Percentiles rank a stretch among this genome's conserved stretches.
Evolutionary conservation across 2,797 vertebrate species (phyloP).

Genomic region (Artibeus jamaicensis): DNA sequence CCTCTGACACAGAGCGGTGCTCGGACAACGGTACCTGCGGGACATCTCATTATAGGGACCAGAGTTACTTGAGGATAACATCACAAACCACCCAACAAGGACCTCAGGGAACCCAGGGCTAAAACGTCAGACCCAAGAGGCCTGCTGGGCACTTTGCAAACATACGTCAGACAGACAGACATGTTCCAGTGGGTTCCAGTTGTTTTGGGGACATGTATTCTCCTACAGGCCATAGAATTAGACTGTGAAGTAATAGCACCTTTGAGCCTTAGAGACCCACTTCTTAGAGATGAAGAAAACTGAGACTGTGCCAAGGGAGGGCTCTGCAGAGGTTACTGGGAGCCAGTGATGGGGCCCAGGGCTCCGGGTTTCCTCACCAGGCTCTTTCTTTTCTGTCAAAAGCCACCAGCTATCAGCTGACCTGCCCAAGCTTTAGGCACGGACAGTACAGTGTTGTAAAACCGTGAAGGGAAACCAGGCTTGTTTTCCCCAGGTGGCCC

Average conservation of each 20-base stretch:
- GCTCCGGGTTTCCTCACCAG: background rate
- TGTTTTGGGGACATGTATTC: background rate
- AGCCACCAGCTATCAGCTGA: background rate
- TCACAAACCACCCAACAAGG: background rate
- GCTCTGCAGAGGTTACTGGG: background rate
- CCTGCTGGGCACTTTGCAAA: background rate
- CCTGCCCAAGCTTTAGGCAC: background rate
- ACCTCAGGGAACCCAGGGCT: background rate
- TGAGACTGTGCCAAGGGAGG: background rate
- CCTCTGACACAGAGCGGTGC: background rate
- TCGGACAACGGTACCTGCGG: background rate
- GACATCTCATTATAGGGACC: background rate
- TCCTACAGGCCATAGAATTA: background rate
- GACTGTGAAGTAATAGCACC: background rate
- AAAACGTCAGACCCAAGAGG: background rate
- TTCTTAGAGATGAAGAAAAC: background rate
- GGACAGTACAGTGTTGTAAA: background rate
- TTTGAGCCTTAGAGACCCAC: background rate
- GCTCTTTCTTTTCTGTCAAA: background rate
- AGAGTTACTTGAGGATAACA: background rate
- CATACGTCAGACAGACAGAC: background rate
- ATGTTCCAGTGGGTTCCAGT: background rate
- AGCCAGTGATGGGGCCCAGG: background rate
- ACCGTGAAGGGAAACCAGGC: background rate
- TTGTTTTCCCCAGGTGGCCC: background rate